Conservation (phyloP, 30 jellyfish, hydroid and myxozoan genomes). For the Rhopilema esculentum region DNA sequence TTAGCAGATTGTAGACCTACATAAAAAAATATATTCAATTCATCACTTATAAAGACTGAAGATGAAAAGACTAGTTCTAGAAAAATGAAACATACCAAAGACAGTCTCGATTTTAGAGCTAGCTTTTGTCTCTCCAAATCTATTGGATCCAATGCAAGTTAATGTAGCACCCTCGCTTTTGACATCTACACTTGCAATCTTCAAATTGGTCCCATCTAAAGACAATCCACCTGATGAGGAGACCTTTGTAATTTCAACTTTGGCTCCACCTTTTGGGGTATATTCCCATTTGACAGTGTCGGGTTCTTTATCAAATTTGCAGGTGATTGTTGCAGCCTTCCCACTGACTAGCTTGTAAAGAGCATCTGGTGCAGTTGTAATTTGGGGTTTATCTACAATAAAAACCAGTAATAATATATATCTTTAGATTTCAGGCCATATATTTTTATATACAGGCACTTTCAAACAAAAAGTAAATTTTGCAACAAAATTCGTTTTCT, state of each 20-base stretch:
- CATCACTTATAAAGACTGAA: too few species aligned
- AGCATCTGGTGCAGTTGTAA: conserved; percentile 37
- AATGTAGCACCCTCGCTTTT: conserved; percentile 28
- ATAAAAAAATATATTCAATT: too few species aligned
- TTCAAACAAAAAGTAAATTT: too few species aligned
- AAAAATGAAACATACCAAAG: conserved; percentile 17
- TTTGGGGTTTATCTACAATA: conserved; percentile 34
- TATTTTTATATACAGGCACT: too few species aligned
- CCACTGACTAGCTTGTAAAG: conserved; percentile 39
- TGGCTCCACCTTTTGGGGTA: conserved; percentile 18
- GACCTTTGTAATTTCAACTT: not conserved
- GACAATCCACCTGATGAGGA: conserved; percentile 16
- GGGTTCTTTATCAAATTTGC: conserved; percentile 27
- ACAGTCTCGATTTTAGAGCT: conserved; percentile 17
- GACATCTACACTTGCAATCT: conserved; percentile 1
- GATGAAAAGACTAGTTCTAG: too few species aligned
- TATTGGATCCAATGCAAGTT: conserved; percentile 29
- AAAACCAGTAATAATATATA: not conserved
- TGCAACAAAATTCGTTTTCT: too few species aligned
- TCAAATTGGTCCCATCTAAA: conserved; percentile 41
- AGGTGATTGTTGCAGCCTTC: conserved; percentile 31
- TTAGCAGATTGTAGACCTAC: too few species aligned
- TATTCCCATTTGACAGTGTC: conserved; percentile 18
- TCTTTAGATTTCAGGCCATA: too few species aligned
- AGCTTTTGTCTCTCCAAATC: conserved; percentile 28